Percentiles rank a stretch among this genome's conserved stretches.
phyloP scores from a whole-genome alignment of 2,888 invertebrate species.

The Athetis lepigone region DNA sequence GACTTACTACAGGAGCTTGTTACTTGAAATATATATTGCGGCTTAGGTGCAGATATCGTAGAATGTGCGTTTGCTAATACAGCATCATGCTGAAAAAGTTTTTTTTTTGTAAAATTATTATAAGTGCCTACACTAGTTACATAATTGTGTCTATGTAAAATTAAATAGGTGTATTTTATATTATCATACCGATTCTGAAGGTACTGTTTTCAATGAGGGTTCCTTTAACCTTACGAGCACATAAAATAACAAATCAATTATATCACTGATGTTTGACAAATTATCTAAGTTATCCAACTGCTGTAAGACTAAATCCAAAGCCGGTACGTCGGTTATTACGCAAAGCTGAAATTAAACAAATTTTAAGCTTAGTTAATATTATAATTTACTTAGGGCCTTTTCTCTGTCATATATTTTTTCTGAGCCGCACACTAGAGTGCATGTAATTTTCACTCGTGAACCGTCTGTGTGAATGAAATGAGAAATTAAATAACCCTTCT shows the following conservation, averaged over 20 bases:
- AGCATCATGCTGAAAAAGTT: slow-evolving; percentile 90
- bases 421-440: too few species aligned
- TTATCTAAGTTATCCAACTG: slow-evolving; percentile 86
- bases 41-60: slow-evolving; percentile 83
- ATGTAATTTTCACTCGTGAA: too few species aligned
- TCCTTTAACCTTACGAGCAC: slow-evolving; percentile 92
- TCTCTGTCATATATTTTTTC: too few species aligned
- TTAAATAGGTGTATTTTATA: not conserved
- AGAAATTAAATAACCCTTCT: too few species aligned
- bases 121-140: too few species aligned
- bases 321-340: slow-evolving; percentile 90
- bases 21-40: slow-evolving; percentile 93
- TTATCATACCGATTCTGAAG: slow-evolving; percentile 86
- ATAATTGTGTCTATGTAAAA: too few species aligned
- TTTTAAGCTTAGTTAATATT: too few species aligned
- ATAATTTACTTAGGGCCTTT: too few species aligned
- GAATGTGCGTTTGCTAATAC: slow-evolving; percentile 89
- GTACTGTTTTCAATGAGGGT: slow-evolving; percentile 90
- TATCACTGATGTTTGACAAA: slow-evolving; percentile 83
- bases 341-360: slow-evolving; percentile 83
- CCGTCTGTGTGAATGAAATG: too few species aligned
- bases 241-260: slow-evolving; percentile 92
- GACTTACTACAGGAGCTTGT: slow-evolving; percentile 89
- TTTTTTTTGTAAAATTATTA: too few species aligned
- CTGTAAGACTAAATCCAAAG: slow-evolving; percentile 87